Evolutionary conservation across 2,888 invertebrate genomes (phyloP), one percentile per base, ranked within the genome.

Genomic region (Pyrrhia umbra): DNA sequence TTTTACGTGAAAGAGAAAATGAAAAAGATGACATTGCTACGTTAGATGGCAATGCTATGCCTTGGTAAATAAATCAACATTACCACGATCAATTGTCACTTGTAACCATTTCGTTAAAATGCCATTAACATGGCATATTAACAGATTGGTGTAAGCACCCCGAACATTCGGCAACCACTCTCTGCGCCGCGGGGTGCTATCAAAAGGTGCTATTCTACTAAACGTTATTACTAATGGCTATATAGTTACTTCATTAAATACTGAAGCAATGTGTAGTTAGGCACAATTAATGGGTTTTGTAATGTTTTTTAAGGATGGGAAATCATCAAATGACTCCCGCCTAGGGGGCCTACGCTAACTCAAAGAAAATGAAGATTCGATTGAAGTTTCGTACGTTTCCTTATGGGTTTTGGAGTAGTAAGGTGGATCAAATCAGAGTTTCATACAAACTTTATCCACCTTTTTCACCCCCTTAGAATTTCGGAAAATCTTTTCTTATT

Each of bases 131-230:
- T 16, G 6, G 30, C 23, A 18, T 57, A 63, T 64, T 66, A 67
- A 43, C 61, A 65, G 62, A 79, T 71, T 79, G 65, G 2, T 63
- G n/a, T 61, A 30, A 42, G 56, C 52, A 10, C 6, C 23, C 30
- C 18, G 15, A 63, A 54, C 60, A 59, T 78, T 74, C 45, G 45
- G 46, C 6, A 37, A 61, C 15, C 78, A 75, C 75, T 73, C 55
- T 45, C n/a, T 0, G 1, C 62, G 0, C 79, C 5, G 39, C 68
- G 21, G 78, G 79, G 6, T 1, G 58, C 61, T 27, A 71, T 62
- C 73, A 57, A 56, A 67, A 57, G 39, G 42, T 65, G 54, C 58
- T 63, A 43, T 54, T 18, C 15, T 1, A 49, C 40, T 16, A 47
- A 59, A 55, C 34, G 27, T 62, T 63, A 67, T 67, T 59, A 49